Evolutionary conservation across 2,113 vertebrate genomes (phyloP).

Genomic region (human): GRCh38 chr3:157299001-157299500

Average conservation of each 20-base stretch:
- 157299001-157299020: constrained; percentile 17
- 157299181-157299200: background rate
- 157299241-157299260: background rate
- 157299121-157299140: background rate
- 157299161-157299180: constrained; percentile 4
- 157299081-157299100: background rate
- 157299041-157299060: background rate
- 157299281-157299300: no score
- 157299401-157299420: no score
- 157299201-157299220: background rate
- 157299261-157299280: background rate
- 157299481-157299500: no score
- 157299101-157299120: background rate
- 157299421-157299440: no score
- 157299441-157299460: no score
- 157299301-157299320: no score
- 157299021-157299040: background rate
- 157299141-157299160: background rate
- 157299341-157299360: no score
- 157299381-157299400: no score
- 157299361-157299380: no score
- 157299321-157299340: no score
- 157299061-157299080: background rate
- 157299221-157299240: background rate
- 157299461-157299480: no score